A percentile compares a stretch with the other conserved stretches of the same genome.
phyloP scores from a whole-genome alignment of 2,113 vertebrate species.

The Haliaeetus leucogaster region DNA sequence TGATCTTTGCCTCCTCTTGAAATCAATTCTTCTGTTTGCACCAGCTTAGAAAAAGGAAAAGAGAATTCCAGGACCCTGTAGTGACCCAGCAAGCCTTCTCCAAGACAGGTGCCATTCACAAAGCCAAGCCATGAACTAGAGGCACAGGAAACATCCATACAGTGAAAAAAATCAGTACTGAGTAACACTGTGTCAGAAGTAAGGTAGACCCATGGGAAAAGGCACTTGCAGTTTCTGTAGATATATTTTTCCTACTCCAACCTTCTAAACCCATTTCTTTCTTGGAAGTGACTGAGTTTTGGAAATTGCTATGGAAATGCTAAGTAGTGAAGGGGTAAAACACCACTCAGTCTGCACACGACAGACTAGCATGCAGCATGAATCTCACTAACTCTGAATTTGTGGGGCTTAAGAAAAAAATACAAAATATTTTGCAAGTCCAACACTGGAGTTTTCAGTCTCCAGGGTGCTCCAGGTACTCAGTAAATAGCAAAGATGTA shows the following conservation, averaged over 20 bases:
- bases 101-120: neutral
- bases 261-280: neutral
- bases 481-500: neutral
- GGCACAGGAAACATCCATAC: neutral
- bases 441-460: neutral
- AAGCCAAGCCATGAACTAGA: neutral
- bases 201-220: neutral
- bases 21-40: slow-evolving; percentile 35
- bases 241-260: neutral
- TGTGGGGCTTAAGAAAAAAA: neutral
- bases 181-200: neutral
- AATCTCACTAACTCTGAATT: neutral
- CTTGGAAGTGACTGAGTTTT: neutral
- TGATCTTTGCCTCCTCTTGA: slow-evolving; percentile 13
- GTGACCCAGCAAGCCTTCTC: neutral
- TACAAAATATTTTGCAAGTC: neutral
- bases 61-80: neutral
- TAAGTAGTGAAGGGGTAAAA: neutral
- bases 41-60: slow-evolving; percentile 12
- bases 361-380: neutral
- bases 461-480: neutral
- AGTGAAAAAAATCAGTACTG: neutral
- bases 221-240: neutral
- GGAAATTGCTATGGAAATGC: neutral
- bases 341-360: neutral